A percentile compares a stretch with the other conserved stretches of the same genome.
These are phyloP conservation scores for Julus scandinavius DNA, from an alignment of 2,888 invertebrate genomes.

Conservation along the genomic window DNA sequence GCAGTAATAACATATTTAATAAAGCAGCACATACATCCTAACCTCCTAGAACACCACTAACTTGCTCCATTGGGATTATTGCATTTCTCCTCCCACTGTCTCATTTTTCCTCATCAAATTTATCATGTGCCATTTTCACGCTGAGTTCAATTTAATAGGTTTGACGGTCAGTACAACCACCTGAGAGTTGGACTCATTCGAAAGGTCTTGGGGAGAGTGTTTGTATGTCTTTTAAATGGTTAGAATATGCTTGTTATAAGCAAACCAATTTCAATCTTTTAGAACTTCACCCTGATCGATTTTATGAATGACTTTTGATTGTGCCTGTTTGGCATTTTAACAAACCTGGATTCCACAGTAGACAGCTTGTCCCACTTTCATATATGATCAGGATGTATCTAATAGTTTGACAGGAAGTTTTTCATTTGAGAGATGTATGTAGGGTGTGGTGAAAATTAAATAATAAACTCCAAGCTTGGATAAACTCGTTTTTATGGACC, in stretches of 20 bases:
- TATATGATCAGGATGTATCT: not conserved
- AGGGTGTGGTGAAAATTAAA: slow-evolving; percentile 9
- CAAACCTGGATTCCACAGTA: not conserved
- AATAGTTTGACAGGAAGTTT: slow-evolving; percentile 9
- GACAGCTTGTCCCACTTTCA: not conserved
- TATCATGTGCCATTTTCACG: not conserved
- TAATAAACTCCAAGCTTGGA: not conserved
- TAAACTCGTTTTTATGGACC: not conserved
- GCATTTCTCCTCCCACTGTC: too few species aligned
- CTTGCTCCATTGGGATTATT: too few species aligned
- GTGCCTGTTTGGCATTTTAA: not conserved
- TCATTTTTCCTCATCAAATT: too few species aligned
- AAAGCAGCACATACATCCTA: too few species aligned
- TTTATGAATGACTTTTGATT: not conserved
- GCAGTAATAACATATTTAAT: too few species aligned
- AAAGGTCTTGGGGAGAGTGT: not conserved
- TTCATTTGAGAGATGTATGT: slow-evolving; percentile 13
- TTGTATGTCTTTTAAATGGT: not conserved
- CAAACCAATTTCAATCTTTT: not conserved
- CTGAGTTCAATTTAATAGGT: too few species aligned
- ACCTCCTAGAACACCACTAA: too few species aligned
- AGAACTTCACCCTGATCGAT: not conserved
- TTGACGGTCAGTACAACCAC: not conserved
- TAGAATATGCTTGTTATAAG: not conserved
- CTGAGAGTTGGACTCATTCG: not conserved